Evolutionary conservation across 2,888 invertebrate genomes (phyloP).

Genomic region (Rhodophaea formosa): DNA sequence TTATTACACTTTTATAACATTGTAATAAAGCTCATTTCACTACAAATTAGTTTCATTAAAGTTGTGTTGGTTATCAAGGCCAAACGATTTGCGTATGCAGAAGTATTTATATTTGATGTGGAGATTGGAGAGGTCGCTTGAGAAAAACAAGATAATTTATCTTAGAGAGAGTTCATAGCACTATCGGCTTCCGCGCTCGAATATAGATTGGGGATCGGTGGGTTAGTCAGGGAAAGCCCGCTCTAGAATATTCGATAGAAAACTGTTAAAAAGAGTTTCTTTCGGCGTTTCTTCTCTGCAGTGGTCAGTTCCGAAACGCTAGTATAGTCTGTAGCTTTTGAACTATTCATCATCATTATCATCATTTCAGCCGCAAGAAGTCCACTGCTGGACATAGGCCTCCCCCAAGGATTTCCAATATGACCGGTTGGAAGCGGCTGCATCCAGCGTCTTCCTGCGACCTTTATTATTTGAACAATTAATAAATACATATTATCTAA

Average conservation of each 20-base stretch:
- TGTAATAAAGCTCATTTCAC: not conserved
- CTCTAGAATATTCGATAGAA: not conserved
- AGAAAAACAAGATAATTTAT: constrained; percentile 17
- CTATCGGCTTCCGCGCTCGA: constrained; percentile 5
- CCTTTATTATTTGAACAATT: too few species aligned
- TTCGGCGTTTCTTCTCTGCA: too few species aligned
- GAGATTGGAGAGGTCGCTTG: not conserved
- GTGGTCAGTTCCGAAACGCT: too few species aligned
- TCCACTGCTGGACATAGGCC: too few species aligned
- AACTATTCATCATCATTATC: too few species aligned
- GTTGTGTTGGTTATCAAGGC: not conserved
- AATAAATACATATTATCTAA: too few species aligned
- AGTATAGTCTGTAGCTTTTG: too few species aligned
- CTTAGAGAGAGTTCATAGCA: constrained; percentile 7
- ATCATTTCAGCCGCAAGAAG: too few species aligned
- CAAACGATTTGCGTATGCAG: constrained; percentile 12
- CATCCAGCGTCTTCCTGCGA: too few species aligned
- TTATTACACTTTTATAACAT: not conserved
- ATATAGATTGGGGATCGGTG: constrained; percentile 2
- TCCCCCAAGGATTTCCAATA: too few species aligned
- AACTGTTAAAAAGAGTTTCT: too few species aligned
- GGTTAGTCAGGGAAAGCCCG: not conserved
- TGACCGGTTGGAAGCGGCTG: too few species aligned
- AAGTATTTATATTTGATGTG: constrained; percentile 10
- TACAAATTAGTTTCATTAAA: not conserved